Evolutionary conservation across 2,888 invertebrate species (phyloP), one percentile per base, ranked within the genome.

Genomic region (Ennomos quercinarius): DNA sequence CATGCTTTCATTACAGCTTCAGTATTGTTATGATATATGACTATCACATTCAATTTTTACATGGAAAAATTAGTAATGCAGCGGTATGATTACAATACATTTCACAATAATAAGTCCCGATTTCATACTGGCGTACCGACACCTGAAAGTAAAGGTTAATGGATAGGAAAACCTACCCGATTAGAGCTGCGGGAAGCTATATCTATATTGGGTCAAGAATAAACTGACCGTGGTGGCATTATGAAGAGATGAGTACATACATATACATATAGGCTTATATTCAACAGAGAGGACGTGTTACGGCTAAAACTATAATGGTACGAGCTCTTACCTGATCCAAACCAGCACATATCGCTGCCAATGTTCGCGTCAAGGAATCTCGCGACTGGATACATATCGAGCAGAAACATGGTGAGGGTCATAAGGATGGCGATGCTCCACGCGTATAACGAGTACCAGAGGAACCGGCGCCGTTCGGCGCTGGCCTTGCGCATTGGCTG

Each of bases 391-490:
- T 91, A 93, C 43, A 83, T 80, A 68, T 95, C 95, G 54, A 95
- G 81, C 2, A 93, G 74, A 51, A 94, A 91, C 57, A 94, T 94
- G 8, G 93, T 76, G 9, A 87, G 67, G 0, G 95, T 94, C 40
- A 96, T 78, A 0, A 93, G 38, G 3, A 94, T 74, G 0, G 96
- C 93, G 9, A 94, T 71, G 4, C 95, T 94, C 96, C 96, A 97
- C 1, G 96, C 96, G 78, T 96, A 96, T 1, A 95, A 44, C 0
- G 95, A 95, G 78, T 96, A 97, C 75, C 91, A 87, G 2, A 94
- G 55, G 76, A 96, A 95, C 60, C 94, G 93, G 46, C 93, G 94
- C 37, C 89, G 74, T 62, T 94, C 93, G 1, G 91, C 86, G 45
- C 80, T 81, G 13, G 86, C 81, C 66, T 88, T 90, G 64, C 87